Conservation (phyloP, 2,888 invertebrate species). For the Orchesella flavescens region DNA sequence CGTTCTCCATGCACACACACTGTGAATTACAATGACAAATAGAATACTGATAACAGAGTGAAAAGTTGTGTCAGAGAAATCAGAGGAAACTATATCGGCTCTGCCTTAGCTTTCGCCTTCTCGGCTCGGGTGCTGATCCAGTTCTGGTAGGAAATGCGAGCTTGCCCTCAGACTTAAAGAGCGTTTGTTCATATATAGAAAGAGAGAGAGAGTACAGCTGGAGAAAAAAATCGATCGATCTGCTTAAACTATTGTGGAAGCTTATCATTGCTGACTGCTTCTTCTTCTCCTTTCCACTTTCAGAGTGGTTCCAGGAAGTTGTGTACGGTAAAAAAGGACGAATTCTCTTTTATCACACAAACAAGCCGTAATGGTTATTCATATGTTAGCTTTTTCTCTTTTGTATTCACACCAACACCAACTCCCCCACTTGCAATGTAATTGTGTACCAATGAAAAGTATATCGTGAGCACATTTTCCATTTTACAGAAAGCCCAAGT, state of each 20-base stretch:
- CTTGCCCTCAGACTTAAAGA: slow-evolving; percentile 38
- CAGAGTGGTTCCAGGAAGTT: slow-evolving; percentile 18
- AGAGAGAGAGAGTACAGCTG: not conserved
- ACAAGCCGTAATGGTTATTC: slow-evolving; percentile 5
- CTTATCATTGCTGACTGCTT: slow-evolving; percentile 31
- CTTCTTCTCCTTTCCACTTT: slow-evolving; percentile 27
- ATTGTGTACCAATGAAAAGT: not conserved
- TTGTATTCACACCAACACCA: slow-evolving; percentile 2
- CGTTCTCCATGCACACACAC: no score
- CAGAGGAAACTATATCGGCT: no score
- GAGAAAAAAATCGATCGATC: slow-evolving; percentile 52
- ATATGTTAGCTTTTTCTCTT: not conserved
- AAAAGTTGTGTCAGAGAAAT: no score
- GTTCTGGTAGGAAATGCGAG: slow-evolving; percentile 44
- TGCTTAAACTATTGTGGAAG: slow-evolving; percentile 25
- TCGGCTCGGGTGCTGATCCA: slow-evolving; percentile 58
- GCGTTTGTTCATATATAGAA: not conserved
- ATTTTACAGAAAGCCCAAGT: not conserved
- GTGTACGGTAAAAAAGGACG: not conserved
- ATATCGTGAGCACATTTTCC: not conserved
- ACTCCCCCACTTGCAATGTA: not conserved
- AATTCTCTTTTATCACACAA: slow-evolving; percentile 23
- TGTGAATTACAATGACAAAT: no score
- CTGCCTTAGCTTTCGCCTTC: slow-evolving; percentile 25
- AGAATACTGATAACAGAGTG: no score